Evolutionary conservation across 1,140 invertebrate species (phyloP), one percentile per base, ranked within the genome.

Genomic region (Cephus cinctus): DNA sequence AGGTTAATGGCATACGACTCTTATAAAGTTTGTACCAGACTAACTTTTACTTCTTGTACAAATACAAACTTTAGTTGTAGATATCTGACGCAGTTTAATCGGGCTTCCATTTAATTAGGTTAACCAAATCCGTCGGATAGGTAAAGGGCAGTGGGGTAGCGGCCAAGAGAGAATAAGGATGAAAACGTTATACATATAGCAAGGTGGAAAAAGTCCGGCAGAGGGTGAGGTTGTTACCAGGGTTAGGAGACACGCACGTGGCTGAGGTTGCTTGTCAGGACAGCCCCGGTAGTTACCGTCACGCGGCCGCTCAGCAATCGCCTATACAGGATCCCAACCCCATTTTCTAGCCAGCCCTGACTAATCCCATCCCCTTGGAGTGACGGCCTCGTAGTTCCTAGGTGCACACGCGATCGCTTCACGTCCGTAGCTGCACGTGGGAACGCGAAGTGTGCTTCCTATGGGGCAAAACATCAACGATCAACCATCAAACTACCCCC

Each of bases 261-360:
- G 63, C 62, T 57, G 22, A 40, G 11, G 11, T 16, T 21, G 36
- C 31, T 19, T 19, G 43, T 45, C 43, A 36, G 52, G 57, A 52
- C 65, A 64, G 57, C 64, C 68, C 69, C 65, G 58, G 69, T 72
- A 72, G 71, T 73, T 72, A 71, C 61, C 65, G 69, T 73, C 68
- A 73, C 69, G 71, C 67, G 67, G 64, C 61, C 67, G 54, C 55
- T 59, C 62, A 54, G 59, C 65, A 67, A 72, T 73, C 69, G 71
- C 59, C 61, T 38, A 20, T 34, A 54, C 57, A n/a, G 59, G 57
- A 61, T 61, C 54, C 47, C 41, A 43, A 39, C 43, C 39, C 20
- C 43, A 42, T 49, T 44, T 38, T 43, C 56, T 61, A 55, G 36
- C 36, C 65, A 62, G 63, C 65, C 67, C 68, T 65, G 61, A 68